Evolutionary conservation across 2,113 vertebrate genomes (phyloP).

Genomic region (Toxotes chatareus): DNA sequence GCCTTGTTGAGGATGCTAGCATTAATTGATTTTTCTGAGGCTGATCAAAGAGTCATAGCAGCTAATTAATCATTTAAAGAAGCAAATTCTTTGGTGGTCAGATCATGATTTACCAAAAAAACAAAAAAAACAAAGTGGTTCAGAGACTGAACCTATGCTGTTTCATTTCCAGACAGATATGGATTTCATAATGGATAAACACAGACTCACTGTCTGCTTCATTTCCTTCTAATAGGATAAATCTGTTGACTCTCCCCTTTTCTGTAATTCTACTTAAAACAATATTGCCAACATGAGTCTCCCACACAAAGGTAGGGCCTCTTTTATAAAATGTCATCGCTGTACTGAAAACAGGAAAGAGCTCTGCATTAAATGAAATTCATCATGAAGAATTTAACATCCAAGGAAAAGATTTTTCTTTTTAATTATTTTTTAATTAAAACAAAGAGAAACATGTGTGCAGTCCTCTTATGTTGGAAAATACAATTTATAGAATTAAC

Average conservation of each 20-base stretch:
- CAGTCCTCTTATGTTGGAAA: background rate
- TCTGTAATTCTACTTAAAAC: conserved; percentile 63
- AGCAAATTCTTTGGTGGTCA: conserved; percentile 39
- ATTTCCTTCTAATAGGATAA: conserved; percentile 68
- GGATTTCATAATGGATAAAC: conserved; percentile 77
- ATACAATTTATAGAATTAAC: background rate
- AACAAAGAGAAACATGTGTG: background rate
- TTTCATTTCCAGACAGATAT: conserved; percentile 73
- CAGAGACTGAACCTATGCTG: conserved; percentile 37
- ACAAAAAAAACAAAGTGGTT: background rate
- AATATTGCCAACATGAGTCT: conserved; percentile 25
- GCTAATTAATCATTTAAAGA: conserved; percentile 59
- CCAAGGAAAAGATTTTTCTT: background rate
- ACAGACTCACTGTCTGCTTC: conserved; percentile 72
- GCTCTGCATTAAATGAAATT: background rate
- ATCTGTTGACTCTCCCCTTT: conserved; percentile 67
- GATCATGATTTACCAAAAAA: conserved; percentile 13
- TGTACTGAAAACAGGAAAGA: background rate
- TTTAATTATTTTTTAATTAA: background rate
- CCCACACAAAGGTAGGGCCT: background rate
- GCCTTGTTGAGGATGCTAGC: background rate
- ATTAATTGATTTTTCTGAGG: conserved; percentile 18
- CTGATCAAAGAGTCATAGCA: conserved; percentile 40
- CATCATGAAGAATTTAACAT: background rate
- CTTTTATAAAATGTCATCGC: background rate